A percentile compares a stretch with the other conserved stretches of the same genome.
These are phyloP conservation scores for Pomatorhinus ruficollis DNA, from an alignment of 2,113 vertebrate species.

Conservation along the genomic window DNA sequence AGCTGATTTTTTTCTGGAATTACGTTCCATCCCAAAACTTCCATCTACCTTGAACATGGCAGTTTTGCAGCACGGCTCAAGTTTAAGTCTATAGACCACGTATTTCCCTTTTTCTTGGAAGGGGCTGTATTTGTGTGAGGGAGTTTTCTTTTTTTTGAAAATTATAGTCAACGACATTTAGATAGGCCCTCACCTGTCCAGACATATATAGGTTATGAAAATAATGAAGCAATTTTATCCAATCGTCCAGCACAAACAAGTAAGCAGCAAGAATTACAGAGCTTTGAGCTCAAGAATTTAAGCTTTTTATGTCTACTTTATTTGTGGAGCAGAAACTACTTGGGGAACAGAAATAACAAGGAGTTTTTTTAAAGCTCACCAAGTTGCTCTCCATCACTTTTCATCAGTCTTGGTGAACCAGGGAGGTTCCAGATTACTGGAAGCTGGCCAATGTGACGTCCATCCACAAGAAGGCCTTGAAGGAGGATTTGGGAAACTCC, in stretches of 20 bases:
- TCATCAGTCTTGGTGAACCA: not conserved
- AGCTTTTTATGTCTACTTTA: not conserved
- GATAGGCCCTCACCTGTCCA: not conserved
- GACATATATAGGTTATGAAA: not conserved
- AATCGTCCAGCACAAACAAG: not conserved
- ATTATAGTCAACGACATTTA: not conserved
- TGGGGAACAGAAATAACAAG: not conserved
- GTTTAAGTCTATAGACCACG: not conserved
- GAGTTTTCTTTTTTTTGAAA: not conserved
- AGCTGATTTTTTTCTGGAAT: not conserved
- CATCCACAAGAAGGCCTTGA: not conserved
- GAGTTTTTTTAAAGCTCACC: not conserved
- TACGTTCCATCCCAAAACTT: not conserved
- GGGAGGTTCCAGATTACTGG: not conserved
- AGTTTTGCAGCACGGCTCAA: not conserved
- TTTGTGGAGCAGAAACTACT: not conserved
- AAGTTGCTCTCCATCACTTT: not conserved
- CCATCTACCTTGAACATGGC: not conserved
- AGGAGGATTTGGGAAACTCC: not conserved
- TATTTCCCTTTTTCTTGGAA: not conserved
- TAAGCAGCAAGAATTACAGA: not conserved
- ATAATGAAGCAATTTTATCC: not conserved
- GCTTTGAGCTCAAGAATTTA: not conserved
- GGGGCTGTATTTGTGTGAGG: not conserved
- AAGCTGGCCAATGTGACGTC: fast-evolving